Conservation (phyloP, 2,888 invertebrate genomes). For the Ariolimax columbianus region DNA sequence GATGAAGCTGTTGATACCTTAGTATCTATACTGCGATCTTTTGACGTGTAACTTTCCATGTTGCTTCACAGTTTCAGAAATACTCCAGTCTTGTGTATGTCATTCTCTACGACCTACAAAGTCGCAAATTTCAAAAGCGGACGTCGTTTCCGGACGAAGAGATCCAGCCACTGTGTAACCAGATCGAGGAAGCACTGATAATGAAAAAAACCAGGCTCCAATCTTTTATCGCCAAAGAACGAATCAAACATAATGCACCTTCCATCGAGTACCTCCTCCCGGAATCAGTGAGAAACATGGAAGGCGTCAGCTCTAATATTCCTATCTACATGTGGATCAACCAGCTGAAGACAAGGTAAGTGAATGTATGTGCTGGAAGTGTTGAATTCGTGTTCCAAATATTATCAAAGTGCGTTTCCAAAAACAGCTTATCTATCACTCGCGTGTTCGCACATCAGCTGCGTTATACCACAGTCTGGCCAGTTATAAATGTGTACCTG, state of each 20-base stretch:
- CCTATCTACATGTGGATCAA: conserved; percentile 76
- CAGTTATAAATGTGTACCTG: too few relatives aligned
- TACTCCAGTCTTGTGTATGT: conserved; percentile 71
- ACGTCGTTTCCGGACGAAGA: conserved; percentile 54
- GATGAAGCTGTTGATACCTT: too few relatives aligned
- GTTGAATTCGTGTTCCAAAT: too few relatives aligned
- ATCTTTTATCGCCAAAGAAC: conserved; percentile 74
- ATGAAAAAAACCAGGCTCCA: conserved; percentile 71
- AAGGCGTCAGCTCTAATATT: conserved; percentile 65
- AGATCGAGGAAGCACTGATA: conserved; percentile 73
- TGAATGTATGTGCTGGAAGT: too few relatives aligned
- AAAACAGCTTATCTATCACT: too few relatives aligned
- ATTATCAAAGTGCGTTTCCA: too few relatives aligned
- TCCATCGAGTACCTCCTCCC: conserved; percentile 75
- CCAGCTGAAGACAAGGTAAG: conserved; percentile 72
- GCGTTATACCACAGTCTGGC: too few relatives aligned
- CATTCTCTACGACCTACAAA: conserved; percentile 75
- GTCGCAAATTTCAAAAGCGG: conserved; percentile 74
- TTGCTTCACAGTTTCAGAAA: conserved; percentile 51
- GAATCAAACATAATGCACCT: conserved; percentile 71
- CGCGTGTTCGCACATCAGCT: too few relatives aligned
- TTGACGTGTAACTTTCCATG: too few relatives aligned
- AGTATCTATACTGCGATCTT: too few relatives aligned
- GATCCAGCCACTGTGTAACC: conserved; percentile 59
- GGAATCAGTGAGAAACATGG: conserved; percentile 71